Conservation (phyloP, 2,113 vertebrate species). For the Albula glossodonta region DNA sequence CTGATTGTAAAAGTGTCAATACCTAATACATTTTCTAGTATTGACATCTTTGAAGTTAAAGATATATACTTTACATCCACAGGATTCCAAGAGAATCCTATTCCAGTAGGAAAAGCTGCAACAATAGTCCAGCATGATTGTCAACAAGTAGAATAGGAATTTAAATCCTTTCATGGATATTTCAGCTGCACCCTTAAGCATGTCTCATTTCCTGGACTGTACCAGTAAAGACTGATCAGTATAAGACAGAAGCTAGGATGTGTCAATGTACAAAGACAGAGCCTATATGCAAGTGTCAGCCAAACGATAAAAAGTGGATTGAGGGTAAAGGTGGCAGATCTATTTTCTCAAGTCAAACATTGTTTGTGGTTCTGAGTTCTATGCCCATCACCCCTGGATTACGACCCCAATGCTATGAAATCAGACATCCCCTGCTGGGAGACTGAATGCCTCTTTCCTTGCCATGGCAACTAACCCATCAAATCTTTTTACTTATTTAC, state of each 20-base stretch:
- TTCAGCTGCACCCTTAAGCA: too few relatives aligned
- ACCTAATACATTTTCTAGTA: too few relatives aligned
- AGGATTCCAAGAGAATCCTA: too few relatives aligned
- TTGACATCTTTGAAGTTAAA: too few relatives aligned
- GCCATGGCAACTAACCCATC: neutral
- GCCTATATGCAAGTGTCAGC: neutral
- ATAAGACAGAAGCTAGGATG: neutral
- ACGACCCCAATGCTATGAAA: neutral
- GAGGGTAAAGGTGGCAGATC: neutral
- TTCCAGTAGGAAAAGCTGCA: too few relatives aligned
- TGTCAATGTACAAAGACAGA: neutral
- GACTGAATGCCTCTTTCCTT: neutral
- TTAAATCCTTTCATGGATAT: too few relatives aligned
- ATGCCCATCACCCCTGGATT: neutral
- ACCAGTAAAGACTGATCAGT: neutral
- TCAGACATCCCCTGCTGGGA: neutral
- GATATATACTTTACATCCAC: too few relatives aligned
- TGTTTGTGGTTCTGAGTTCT: neutral
- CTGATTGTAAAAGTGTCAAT: too few relatives aligned
- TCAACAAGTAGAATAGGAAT: too few relatives aligned
- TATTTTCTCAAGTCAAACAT: neutral
- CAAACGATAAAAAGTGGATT: neutral
- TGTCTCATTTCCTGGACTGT: neutral
- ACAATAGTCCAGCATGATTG: too few relatives aligned
- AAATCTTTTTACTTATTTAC: neutral